phyloP scores from a whole-genome alignment of 1,140 invertebrate genomes.

The Acarapis woodi region DNA sequence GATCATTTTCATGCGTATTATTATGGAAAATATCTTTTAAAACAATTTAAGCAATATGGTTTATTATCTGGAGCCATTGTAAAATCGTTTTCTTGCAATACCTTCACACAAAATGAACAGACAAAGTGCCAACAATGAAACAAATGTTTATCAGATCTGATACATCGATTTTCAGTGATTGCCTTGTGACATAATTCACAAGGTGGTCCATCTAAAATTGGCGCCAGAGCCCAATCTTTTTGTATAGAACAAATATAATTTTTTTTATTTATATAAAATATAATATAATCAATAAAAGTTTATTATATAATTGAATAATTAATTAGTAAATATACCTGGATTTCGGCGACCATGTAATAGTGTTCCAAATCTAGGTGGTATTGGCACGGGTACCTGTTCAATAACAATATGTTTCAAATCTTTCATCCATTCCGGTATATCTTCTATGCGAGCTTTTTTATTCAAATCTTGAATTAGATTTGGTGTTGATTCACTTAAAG shows the following conservation, averaged over 20 bases:
- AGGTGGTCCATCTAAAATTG: constrained; percentile 1
- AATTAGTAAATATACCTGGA: too few relatives aligned
- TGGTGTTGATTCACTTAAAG: too few relatives aligned
- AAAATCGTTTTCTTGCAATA: constrained; percentile 4
- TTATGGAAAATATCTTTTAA: constrained; percentile 2
- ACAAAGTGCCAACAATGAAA: constrained; percentile 8
- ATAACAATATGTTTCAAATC: background rate
- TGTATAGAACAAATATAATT: too few relatives aligned
- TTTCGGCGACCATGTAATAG: constrained; percentile 1
- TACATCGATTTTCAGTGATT: constrained; percentile 5
- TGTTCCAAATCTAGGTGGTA: constrained; percentile 4
- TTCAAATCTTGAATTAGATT: background rate
- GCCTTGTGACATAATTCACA: constrained; percentile 8
- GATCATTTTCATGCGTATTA: background rate
- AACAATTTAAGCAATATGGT: constrained; percentile 7
- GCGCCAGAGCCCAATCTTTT: background rate
- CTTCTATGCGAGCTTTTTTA: background rate
- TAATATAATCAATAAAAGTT: too few relatives aligned
- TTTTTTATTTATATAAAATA: too few relatives aligned
- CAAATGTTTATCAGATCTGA: background rate
- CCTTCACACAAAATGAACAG: constrained; percentile 6
- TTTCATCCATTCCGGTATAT: background rate
- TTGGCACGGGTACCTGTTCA: background rate
- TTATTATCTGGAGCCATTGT: constrained; percentile 3
- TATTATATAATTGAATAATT: too few relatives aligned